Evolutionary conservation across 1,140 invertebrate species (phyloP), one percentile per base, ranked within the genome.

Genomic region (Pogonognathellus flavescens): DNA sequence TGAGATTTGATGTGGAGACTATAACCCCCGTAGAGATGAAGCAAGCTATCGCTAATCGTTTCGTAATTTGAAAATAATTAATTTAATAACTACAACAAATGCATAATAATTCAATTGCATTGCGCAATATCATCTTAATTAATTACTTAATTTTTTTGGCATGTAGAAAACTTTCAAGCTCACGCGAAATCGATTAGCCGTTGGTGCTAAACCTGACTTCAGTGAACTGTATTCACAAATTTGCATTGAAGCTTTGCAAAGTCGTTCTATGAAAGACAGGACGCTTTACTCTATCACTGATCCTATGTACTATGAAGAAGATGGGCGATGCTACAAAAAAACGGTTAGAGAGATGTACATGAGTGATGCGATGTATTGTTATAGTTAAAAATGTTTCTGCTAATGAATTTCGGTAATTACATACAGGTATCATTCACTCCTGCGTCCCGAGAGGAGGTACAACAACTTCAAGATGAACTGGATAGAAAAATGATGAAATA

Each of bases 271-370:
- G 70, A 76, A 76, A 76, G 70, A 76, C 16, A 25, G 70, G 1
- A 76, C 70, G n/a, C 41, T 76, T n/a, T 49, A 76, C 18, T 9
- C 70, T 9, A 76, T 76, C 14, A 18, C 16, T 2, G 41, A 11
- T 0, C 70, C 70, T 8, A 16, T n/a, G 4, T 76, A 76, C n/a
- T 76, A 76, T 50, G 70, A 76, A n/a, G 70, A 76, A 20, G 70
- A 76, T 3, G 70, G 70, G 4, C 25, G 70, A 76, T 76, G n/a
- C 16, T 76, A 50, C 10, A 16, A 7, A 31, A 76, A 76, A 76
- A 76, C 70, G 7, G 66, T 72, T n/a, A n/a, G n/a, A n/a, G n/a
- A n/a, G n/a, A n/a, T n/a, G n/a, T n/a, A n/a, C n/a, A n/a, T n/a
- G n/a, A n/a, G n/a, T n/a, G n/a, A n/a, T n/a, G n/a, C n/a, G n/a